Percentiles rank a stretch among this genome's conserved stretches.
These are phyloP conservation scores for Acanthurus leucopareius DNA, from an alignment of 2,797 vertebrate species.

Conservation along the genomic window DNA sequence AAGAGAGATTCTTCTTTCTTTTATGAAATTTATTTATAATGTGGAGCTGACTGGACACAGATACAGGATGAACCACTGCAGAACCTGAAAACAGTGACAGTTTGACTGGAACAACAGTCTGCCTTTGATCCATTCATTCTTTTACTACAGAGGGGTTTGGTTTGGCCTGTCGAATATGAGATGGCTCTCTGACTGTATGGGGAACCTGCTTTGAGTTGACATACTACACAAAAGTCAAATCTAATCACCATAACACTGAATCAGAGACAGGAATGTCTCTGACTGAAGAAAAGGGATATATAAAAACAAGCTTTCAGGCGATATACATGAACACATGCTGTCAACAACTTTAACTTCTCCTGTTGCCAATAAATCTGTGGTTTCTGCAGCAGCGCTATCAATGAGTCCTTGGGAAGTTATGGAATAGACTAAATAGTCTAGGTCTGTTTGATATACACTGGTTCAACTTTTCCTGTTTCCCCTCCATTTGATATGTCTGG, in stretches of 20 bases:
- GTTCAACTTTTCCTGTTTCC: slow-evolving; percentile 41
- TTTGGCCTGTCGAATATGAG: background rate
- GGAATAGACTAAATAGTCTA: slow-evolving; percentile 77
- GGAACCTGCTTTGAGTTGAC: slow-evolving; percentile 5
- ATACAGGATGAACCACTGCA: no score
- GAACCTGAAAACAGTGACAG: no score
- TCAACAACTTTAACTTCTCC: background rate
- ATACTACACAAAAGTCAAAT: slow-evolving; percentile 4
- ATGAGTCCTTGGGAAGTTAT: slow-evolving; percentile 69
- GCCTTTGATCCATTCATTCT: background rate
- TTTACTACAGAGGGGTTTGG: background rate
- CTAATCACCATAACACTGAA: slow-evolving; percentile 7
- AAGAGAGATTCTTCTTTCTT: no score
- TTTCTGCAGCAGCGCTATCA: slow-evolving; percentile 58
- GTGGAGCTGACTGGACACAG: no score
- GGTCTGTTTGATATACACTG: slow-evolving; percentile 61
- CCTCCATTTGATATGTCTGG: slow-evolving; percentile 66
- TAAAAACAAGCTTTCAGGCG: background rate
- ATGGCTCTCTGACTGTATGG: slow-evolving; percentile 2
- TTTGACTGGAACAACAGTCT: background rate
- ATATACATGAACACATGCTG: slow-evolving; percentile 2
- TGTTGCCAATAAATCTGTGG: slow-evolving; percentile 41
- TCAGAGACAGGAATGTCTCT: background rate
- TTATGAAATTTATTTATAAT: no score
- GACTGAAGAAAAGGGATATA: background rate